phyloP scores from a whole-genome alignment of 2,113 vertebrate genomes.

The Alosa alosa region DNA sequence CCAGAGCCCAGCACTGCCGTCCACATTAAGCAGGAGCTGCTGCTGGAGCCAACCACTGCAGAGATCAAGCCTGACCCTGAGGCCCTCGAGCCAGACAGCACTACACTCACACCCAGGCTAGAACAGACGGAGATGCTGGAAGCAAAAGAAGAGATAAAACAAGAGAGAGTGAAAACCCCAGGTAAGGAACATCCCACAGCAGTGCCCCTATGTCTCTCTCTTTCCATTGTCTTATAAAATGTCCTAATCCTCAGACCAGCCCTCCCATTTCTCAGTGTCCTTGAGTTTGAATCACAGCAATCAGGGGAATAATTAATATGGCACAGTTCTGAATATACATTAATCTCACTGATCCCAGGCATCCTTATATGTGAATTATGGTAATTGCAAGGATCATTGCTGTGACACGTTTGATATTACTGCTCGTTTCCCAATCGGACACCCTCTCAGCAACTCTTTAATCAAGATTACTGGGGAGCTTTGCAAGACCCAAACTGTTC shows the following conservation, averaged over 20 bases:
- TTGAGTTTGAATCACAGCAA: background rate
- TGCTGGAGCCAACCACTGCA: slow-evolving; percentile 46
- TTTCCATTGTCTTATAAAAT: background rate
- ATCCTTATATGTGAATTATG: slow-evolving; percentile 13
- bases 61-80: slow-evolving; percentile 54
- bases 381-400: slow-evolving; percentile 9
- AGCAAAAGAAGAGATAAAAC: slow-evolving; percentile 66
- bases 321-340: slow-evolving; percentile 1
- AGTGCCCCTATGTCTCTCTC: background rate
- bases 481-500: background rate
- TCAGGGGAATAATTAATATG: background rate
- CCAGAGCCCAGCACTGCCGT: slow-evolving; percentile 34
- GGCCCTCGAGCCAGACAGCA: slow-evolving; percentile 67
- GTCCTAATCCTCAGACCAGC: background rate
- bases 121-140: slow-evolving; percentile 59
- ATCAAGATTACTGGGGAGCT: background rate
- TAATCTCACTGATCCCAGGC: background rate
- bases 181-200: slow-evolving; percentile 50
- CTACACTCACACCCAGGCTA: slow-evolving; percentile 63
- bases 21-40: slow-evolving; percentile 60
- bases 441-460: background rate
- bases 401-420: slow-evolving; percentile 11
- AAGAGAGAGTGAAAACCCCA: slow-evolving; percentile 61
- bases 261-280: background rate
- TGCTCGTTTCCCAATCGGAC: background rate